phyloP scores from a whole-genome alignment of 2,797 vertebrate species.

The Alectoris magna region DNA sequence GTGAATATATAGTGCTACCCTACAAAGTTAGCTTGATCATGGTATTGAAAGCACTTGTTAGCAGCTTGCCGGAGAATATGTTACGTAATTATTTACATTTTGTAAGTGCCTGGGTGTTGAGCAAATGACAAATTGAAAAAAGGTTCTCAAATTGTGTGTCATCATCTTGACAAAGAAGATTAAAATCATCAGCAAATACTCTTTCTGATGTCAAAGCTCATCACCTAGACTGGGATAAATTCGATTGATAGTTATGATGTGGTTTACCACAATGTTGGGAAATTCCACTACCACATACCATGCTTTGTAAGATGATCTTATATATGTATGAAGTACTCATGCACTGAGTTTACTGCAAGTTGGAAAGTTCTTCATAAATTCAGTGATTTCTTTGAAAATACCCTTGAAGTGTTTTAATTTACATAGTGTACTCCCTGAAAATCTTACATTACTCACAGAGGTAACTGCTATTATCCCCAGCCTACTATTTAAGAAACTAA shows the following conservation, averaged over 20 bases:
- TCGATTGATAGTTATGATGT: not conserved
- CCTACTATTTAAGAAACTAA: not conserved
- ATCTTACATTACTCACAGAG: not conserved
- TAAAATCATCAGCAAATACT: not conserved
- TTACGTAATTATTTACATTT: not conserved
- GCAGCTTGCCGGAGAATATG: not conserved
- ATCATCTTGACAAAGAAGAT: not conserved
- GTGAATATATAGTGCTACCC: not conserved
- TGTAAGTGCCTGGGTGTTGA: not conserved
- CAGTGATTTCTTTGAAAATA: not conserved
- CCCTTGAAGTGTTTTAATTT: not conserved
- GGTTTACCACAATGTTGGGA: not conserved
- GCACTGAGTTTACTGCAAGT: not conserved
- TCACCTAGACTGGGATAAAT: not conserved
- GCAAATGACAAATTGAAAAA: not conserved
- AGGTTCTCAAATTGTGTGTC: not conserved
- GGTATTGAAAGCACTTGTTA: not conserved
- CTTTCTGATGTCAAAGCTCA: not conserved
- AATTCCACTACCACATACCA: not conserved
- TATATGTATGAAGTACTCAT: not conserved
- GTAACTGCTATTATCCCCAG: not conserved
- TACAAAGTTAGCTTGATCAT: not conserved
- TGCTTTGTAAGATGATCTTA: not conserved
- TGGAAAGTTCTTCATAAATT: not conserved
- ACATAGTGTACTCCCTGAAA: fast-evolving